Conservation (phyloP, 2,113 vertebrate species). For the Cyphomyrus discorhynchus region DNA sequence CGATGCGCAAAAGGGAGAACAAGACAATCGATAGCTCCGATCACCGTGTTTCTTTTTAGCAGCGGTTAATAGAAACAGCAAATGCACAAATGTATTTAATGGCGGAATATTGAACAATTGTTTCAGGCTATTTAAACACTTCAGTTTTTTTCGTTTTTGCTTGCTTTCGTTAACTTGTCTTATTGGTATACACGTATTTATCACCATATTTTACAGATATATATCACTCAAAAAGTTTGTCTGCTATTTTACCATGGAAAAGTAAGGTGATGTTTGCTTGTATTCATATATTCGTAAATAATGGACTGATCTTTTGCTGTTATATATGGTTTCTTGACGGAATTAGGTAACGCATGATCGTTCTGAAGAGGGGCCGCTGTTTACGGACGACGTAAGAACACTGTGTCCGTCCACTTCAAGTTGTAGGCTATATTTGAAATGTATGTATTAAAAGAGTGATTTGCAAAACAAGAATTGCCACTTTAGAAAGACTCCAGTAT, state of each 20-base stretch:
- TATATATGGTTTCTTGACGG: background rate
- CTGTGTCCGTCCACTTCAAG: background rate
- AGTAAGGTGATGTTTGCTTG: background rate
- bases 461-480: background rate
- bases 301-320: background rate
- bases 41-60: background rate
- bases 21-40: background rate
- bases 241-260: background rate
- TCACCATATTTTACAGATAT: background rate
- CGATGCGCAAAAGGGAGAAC: background rate
- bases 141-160: background rate
- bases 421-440: background rate
- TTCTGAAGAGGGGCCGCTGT: background rate
- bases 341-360: background rate
- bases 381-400: background rate
- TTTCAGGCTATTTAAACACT: background rate
- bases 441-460: background rate
- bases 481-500: background rate
- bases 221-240: background rate
- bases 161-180: background rate
- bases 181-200: background rate
- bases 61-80: background rate
- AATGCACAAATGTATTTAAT: background rate
- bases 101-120: background rate
- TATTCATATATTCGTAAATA: background rate